Percentiles rank a stretch among this genome's conserved stretches.
Evolutionary conservation across 2,797 vertebrate species (phyloP).

Genomic region (Masticophis lateralis): DNA sequence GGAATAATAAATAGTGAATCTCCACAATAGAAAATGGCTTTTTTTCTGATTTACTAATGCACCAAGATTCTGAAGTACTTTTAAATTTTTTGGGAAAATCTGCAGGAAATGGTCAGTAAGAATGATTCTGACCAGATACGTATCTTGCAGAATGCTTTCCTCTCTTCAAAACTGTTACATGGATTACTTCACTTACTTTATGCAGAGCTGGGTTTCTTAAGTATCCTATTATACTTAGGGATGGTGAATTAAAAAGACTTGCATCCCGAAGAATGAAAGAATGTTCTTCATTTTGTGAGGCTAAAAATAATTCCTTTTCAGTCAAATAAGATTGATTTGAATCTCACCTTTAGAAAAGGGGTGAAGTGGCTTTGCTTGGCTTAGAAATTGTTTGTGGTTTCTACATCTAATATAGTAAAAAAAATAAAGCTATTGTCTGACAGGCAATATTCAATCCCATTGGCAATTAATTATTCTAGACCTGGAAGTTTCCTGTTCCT

Average conservation of each 20-base stretch:
- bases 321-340: background rate
- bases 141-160: background rate
- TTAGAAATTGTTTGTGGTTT: background rate
- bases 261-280: background rate
- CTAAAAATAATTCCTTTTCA: background rate
- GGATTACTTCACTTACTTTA: constrained; percentile 1
- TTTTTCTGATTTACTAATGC: background rate
- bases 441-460: background rate
- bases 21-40: background rate
- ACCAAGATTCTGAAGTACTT: constrained; percentile 13
- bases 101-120: constrained; percentile 17
- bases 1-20: background rate
- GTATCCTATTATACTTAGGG: background rate
- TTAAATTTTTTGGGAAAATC: background rate
- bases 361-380: background rate
- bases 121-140: background rate
- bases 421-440: background rate
- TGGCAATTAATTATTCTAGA: background rate
- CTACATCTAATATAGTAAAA: background rate
- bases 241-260: background rate
- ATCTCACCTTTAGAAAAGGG: background rate
- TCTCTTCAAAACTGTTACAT: background rate
- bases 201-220: background rate
- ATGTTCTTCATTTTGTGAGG: background rate
- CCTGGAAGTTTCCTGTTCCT: background rate